These are phyloP conservation scores for Onychostruthus taczanowskii DNA, from an alignment of 2,113 vertebrate species.

Conservation along the genomic window DNA sequence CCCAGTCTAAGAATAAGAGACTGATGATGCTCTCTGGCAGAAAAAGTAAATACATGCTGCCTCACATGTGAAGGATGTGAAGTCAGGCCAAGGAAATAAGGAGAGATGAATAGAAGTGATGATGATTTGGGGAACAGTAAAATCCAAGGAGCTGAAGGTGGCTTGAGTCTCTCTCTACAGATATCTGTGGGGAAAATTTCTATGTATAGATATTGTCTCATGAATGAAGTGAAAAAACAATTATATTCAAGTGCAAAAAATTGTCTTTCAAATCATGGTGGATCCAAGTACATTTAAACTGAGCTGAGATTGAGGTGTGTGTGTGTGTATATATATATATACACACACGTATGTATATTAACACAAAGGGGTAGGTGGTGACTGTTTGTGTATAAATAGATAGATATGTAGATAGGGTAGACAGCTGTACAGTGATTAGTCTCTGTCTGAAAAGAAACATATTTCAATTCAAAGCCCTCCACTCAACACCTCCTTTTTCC, in stretches of 20 bases:
- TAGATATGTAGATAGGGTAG: not conserved
- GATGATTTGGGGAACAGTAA: not conserved
- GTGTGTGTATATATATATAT: accelerated
- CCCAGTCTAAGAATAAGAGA: not conserved
- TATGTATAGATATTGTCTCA: not conserved
- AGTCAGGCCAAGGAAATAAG: not conserved
- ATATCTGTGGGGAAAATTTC: not conserved
- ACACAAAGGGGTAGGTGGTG: not conserved
- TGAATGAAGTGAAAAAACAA: not conserved
- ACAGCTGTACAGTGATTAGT: not conserved
- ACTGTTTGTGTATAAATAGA: not conserved
- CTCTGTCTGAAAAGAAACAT: not conserved
- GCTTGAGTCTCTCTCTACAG: not conserved
- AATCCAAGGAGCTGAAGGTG: not conserved
- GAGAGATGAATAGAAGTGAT: not conserved
- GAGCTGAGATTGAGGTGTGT: not conserved
- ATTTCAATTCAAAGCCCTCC: not conserved
- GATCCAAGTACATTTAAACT: not conserved
- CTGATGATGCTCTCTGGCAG: not conserved
- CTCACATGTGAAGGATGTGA: not conserved
- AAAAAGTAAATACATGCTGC: not conserved
- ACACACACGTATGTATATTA: accelerated
- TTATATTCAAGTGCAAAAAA: not conserved
- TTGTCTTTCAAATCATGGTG: not conserved
- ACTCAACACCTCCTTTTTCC: not conserved